A percentile compares a stretch with the other conserved stretches of the same genome.
Evolutionary conservation across 1,140 invertebrate species (phyloP).

Genomic region (Heliconius himera): DNA sequence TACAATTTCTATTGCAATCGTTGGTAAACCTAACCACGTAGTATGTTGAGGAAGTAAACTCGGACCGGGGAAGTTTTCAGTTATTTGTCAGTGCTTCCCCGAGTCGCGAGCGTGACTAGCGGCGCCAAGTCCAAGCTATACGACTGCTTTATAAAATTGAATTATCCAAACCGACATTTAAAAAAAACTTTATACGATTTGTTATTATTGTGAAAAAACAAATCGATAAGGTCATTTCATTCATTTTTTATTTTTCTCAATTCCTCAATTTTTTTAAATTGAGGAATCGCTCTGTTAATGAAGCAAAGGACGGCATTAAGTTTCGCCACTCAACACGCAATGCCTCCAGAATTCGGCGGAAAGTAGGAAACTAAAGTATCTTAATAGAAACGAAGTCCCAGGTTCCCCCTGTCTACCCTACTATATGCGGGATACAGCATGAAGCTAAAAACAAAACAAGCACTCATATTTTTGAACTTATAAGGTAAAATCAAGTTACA

Average conservation of each 20-base stretch:
- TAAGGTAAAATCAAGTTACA: no score
- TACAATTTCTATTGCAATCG: neutral
- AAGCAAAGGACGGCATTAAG: neutral
- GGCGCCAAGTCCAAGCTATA: neutral
- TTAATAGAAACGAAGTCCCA: neutral
- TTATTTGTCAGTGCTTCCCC: slow-evolving; percentile 21
- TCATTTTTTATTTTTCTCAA: no score
- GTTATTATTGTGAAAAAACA: neutral
- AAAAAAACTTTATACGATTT: neutral
- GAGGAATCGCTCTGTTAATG: no score
- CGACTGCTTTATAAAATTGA: neutral
- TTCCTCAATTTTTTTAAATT: no score
- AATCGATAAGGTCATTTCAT: no score
- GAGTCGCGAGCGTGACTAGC: slow-evolving; percentile 10
- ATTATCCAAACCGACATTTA: slow-evolving; percentile 2
- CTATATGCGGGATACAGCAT: neutral
- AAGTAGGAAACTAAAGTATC: neutral
- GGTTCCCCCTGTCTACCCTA: neutral
- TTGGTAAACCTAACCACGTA: slow-evolving; percentile 14
- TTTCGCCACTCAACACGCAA: no score
- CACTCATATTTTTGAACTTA: no score
- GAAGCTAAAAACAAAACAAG: neutral
- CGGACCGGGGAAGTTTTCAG: slow-evolving; percentile 24
- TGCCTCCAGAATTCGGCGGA: neutral
- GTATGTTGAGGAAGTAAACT: slow-evolving; percentile 11